Evolutionary conservation across 2,113 vertebrate species (phyloP).

Genomic region (Silurus meridionalis): DNA sequence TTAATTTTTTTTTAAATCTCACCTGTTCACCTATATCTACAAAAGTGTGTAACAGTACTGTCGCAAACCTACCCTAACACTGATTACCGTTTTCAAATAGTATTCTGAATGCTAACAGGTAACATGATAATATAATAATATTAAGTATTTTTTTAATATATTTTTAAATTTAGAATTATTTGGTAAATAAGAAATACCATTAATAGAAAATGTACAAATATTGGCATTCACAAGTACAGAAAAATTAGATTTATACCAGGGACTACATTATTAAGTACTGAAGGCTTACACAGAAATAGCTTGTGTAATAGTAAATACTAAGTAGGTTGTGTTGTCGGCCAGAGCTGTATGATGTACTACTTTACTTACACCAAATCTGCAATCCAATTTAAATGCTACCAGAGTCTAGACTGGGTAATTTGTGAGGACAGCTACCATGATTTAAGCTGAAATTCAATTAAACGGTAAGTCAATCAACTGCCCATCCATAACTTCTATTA

Average conservation of each 20-base stretch:
- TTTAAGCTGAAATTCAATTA: slow-evolving; percentile 34
- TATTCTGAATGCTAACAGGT: neutral
- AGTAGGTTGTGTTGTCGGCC: slow-evolving; percentile 26
- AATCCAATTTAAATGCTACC: slow-evolving; percentile 82
- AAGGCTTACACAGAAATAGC: neutral
- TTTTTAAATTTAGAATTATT: neutral
- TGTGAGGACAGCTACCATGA: slow-evolving; percentile 53
- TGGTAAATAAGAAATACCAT: neutral
- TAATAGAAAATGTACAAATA: neutral
- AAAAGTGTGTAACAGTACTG: neutral
- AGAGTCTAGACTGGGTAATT: slow-evolving; percentile 77
- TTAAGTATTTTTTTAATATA: neutral
- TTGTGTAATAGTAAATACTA: slow-evolving; percentile 31
- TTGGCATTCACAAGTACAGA: neutral
- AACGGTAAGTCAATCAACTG: slow-evolving; percentile 13
- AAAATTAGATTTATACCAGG: neutral
- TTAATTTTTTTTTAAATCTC: slow-evolving; percentile 56
- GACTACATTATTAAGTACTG: neutral
- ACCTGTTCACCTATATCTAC: slow-evolving; percentile 23
- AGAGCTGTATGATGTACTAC: slow-evolving; percentile 61
- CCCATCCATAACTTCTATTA: slow-evolving; percentile 48
- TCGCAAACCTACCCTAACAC: neutral
- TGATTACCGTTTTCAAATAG: neutral
- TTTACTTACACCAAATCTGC: slow-evolving; percentile 76
- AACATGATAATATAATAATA: neutral